phyloP scores from a whole-genome alignment of 1,140 invertebrate genomes.

The Cherax quadricarinatus region DNA sequence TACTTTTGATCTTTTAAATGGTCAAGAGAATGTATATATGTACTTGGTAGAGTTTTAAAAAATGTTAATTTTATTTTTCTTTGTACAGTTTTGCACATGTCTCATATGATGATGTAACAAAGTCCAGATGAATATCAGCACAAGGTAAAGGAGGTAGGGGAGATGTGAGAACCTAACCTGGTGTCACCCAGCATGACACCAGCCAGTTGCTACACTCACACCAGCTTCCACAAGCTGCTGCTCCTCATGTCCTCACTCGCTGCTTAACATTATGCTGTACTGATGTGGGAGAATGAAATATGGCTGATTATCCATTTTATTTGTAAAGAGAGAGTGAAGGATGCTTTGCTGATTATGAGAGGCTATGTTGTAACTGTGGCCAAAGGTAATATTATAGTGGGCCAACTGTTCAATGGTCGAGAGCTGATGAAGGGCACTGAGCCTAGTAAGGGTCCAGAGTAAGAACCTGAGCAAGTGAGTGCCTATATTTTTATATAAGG shows the following conservation, averaged over 20 bases:
- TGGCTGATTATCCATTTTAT: neutral
- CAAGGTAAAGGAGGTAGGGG: neutral
- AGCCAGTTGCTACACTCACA: neutral
- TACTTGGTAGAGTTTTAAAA: neutral
- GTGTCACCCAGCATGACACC: slow-evolving; percentile 1
- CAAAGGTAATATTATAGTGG: neutral
- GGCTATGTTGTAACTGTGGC: neutral
- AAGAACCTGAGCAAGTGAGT: neutral
- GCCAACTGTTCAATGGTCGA: neutral
- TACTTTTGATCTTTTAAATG: slow-evolving; percentile 16
- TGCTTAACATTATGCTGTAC: neutral
- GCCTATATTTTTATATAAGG: neutral
- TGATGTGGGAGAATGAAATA: neutral
- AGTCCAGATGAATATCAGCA: neutral
- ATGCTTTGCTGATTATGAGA: neutral
- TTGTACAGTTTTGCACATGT: too few species aligned
- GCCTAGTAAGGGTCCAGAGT: neutral
- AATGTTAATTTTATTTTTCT: too few species aligned
- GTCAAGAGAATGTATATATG: neutral
- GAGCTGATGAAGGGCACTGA: neutral
- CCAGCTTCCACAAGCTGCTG: neutral
- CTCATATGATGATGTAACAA: neutral
- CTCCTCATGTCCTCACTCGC: neutral
- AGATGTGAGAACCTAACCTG: neutral
- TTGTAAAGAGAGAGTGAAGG: neutral